Evolutionary conservation across 1,140 invertebrate genomes (phyloP).

Genomic region (Agrypnia vestita): DNA sequence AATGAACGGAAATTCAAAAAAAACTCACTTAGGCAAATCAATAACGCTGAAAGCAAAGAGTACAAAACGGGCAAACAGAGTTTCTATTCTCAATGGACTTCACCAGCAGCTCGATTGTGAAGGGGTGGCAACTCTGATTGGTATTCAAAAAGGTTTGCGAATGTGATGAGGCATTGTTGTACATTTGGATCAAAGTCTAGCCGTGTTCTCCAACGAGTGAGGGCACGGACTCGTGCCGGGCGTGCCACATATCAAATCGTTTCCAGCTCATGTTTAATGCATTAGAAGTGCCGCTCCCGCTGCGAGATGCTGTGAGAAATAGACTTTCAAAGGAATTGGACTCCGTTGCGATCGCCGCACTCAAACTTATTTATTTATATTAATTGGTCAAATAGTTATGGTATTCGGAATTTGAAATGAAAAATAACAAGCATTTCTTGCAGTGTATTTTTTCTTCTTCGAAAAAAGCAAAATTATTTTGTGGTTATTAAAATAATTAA

Average conservation of each 20-base stretch:
- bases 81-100: slow-evolving; percentile 14
- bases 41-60: slow-evolving; percentile 18
- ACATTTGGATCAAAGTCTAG: slow-evolving; percentile 47
- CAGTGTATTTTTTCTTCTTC: too few relatives aligned
- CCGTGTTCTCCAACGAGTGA: slow-evolving; percentile 35
- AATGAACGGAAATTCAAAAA: background rate
- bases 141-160: slow-evolving; percentile 47
- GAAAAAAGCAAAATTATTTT: too few relatives aligned
- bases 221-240: background rate
- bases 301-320: too few relatives aligned
- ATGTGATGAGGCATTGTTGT: slow-evolving; percentile 43
- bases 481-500: too few relatives aligned
- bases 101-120: background rate
- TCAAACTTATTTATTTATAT: too few relatives aligned
- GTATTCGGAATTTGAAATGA: too few relatives aligned
- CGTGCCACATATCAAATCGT: background rate
- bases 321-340: too few relatives aligned
- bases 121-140: slow-evolving; percentile 25
- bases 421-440: too few relatives aligned
- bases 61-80: slow-evolving; percentile 10
- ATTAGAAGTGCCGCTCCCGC: too few relatives aligned
- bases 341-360: too few relatives aligned
- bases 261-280: too few relatives aligned
- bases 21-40: slow-evolving; percentile 1
- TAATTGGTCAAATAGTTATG: too few relatives aligned